Conservation (phyloP, 1,140 invertebrate species). For the Cephus cinctus region DNA sequence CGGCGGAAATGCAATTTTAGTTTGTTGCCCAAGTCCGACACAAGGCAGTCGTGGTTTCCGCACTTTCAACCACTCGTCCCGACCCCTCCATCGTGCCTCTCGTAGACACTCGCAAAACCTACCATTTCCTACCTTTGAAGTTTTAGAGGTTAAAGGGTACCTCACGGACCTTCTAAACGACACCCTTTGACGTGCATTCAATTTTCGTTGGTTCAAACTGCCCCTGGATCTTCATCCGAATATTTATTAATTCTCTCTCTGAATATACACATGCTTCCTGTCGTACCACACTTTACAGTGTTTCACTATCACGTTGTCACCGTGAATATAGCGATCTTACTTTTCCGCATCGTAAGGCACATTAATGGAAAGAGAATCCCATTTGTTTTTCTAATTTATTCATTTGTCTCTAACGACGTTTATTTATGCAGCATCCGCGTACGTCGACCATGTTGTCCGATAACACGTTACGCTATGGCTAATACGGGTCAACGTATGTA, state of each 20-base stretch:
- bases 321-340: too few species aligned
- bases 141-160: not conserved
- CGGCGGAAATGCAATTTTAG: not conserved
- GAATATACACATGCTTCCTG: too few species aligned
- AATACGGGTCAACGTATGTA: too few species aligned
- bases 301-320: too few species aligned
- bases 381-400: too few species aligned
- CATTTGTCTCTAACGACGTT: too few species aligned
- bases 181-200: conserved; percentile 4
- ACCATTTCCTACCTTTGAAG: not conserved
- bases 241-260: not conserved
- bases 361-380: too few species aligned
- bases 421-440: too few species aligned
- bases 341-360: too few species aligned
- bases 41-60: not conserved
- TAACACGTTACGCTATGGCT: too few species aligned
- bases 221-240: not conserved
- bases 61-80: not conserved
- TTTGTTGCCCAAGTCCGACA: not conserved
- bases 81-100: not conserved
- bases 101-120: not conserved
- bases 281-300: too few species aligned
- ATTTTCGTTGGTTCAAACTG: not conserved
- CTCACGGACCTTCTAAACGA: not conserved
- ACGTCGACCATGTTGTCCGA: too few species aligned